Evolutionary conservation across 2,888 invertebrate genomes (phyloP).

Genomic region (Cinara cedri): DNA sequence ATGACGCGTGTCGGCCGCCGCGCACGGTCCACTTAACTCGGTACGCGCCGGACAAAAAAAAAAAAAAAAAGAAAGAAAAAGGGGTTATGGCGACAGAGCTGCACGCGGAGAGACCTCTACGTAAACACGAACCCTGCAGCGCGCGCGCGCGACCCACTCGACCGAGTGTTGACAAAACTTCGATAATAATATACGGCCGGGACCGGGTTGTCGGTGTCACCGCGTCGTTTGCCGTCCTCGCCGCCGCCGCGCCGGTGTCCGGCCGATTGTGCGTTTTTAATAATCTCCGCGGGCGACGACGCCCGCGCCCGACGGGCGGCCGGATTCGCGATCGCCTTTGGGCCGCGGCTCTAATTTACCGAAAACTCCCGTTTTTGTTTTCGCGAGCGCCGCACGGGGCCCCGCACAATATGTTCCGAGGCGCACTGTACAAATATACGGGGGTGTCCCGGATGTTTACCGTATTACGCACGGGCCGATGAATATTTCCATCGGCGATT

Average conservation of each 20-base stretch:
- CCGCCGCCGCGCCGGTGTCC: not conserved
- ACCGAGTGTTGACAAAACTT: constrained; percentile 43
- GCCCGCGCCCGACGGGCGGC: not conserved
- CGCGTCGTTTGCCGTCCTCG: not conserved
- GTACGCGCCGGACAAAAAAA: too few relatives aligned
- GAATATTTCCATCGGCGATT: too few relatives aligned
- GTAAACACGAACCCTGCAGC: not conserved
- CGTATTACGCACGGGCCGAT: not conserved
- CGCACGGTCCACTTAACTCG: constrained; percentile 48
- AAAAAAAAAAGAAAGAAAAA: too few relatives aligned
- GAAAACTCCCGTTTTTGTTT: constrained; percentile 13
- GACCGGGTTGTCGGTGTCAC: not conserved
- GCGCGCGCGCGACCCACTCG: not conserved
- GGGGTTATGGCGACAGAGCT: not conserved
- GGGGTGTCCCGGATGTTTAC: not conserved
- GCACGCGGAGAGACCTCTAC: constrained; percentile 18
- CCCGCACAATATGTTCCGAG: not conserved
- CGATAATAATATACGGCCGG: not conserved
- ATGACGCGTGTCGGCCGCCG: constrained; percentile 37
- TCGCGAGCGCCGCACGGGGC: not conserved
- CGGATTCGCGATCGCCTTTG: too few relatives aligned
- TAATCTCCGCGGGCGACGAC: not conserved
- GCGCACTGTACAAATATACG: not conserved
- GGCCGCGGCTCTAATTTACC: constrained; percentile 27
- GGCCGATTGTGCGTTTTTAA: constrained; percentile 19